phyloP scores from a whole-genome alignment of 2,113 vertebrate species.

The Perca fluviatilis region DNA sequence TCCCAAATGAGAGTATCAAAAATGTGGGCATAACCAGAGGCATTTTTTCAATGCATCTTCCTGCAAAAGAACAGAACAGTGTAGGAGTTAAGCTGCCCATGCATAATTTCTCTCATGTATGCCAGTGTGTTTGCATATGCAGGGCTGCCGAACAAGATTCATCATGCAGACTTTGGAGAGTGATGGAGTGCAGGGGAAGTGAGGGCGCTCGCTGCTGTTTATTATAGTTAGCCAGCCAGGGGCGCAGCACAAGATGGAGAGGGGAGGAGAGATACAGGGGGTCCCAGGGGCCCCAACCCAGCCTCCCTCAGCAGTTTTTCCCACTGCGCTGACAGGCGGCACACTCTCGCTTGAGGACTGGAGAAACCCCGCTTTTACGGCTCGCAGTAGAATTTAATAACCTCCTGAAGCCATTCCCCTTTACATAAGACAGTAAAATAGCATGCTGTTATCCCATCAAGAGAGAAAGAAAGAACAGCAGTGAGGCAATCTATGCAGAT shows the following conservation, averaged over 20 bases:
- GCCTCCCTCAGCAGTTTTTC: conserved; percentile 69
- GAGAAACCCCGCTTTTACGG: conserved; percentile 36
- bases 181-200: conserved; percentile 24
- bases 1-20: conserved; percentile 55
- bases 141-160: conserved; percentile 42
- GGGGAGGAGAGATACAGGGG: conserved; percentile 24
- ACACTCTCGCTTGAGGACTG: conserved; percentile 41
- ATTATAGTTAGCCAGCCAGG: conserved; percentile 50
- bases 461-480: conserved; percentile 46
- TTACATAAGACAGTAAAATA: conserved; percentile 70
- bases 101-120: conserved; percentile 33
- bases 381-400: conserved; percentile 57
- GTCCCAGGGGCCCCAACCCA: conserved; percentile 59
- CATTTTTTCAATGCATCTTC: conserved; percentile 18
- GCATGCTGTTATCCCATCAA: conserved; percentile 62
- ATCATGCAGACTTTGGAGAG: conserved; percentile 41
- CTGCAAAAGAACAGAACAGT: conserved; percentile 20
- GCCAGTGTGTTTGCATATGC: conserved; percentile 45
- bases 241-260: conserved; percentile 32
- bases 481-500: conserved; percentile 43
- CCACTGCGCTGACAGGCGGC: conserved; percentile 48
- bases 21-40: conserved; percentile 34
- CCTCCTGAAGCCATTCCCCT: conserved; percentile 54
- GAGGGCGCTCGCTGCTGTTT: conserved; percentile 40
- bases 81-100: conserved; percentile 44